Percentiles rank a stretch among this genome's conserved stretches.
Conservation (phyloP, 2,797 vertebrate species). For the Pelobates cultripes region DNA sequence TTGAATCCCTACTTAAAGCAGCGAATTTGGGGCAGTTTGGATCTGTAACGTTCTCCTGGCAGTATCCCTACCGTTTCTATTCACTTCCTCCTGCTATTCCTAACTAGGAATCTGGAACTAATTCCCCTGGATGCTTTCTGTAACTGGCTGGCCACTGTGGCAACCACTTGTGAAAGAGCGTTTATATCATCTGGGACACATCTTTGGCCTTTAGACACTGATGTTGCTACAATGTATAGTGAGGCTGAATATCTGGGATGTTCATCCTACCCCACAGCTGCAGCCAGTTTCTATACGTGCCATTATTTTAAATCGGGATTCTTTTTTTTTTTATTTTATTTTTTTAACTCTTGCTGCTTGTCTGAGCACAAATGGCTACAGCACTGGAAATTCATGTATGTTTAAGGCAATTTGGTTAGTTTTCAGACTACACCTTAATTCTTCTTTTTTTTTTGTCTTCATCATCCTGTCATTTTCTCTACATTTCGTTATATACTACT, state of each 20-base stretch:
- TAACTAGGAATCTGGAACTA: slow-evolving; percentile 31
- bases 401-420: no score
- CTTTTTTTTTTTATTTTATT: no score
- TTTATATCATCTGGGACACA: slow-evolving; percentile 21
- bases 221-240: background rate
- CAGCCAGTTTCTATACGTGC: background rate
- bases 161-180: slow-evolving; percentile 18
- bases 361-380: no score
- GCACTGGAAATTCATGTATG: no score
- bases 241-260: background rate
- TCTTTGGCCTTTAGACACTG: background rate
- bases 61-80: slow-evolving; percentile 23
- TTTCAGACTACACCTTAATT: no score
- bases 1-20: background rate
- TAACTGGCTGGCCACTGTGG: slow-evolving; percentile 28
- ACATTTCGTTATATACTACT: no score
- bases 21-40: slow-evolving; percentile 7
- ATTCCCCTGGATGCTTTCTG: slow-evolving; percentile 54
- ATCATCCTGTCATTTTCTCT: no score
- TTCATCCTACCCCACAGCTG: background rate
- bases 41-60: slow-evolving; percentile 17
- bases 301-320: no score
- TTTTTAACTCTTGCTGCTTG: no score
- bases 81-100: slow-evolving; percentile 30
- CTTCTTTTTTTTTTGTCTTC: no score